Conservation (phyloP, 92 coral and sea anemone genomes). For the Zoanthus sansibaricus region DNA sequence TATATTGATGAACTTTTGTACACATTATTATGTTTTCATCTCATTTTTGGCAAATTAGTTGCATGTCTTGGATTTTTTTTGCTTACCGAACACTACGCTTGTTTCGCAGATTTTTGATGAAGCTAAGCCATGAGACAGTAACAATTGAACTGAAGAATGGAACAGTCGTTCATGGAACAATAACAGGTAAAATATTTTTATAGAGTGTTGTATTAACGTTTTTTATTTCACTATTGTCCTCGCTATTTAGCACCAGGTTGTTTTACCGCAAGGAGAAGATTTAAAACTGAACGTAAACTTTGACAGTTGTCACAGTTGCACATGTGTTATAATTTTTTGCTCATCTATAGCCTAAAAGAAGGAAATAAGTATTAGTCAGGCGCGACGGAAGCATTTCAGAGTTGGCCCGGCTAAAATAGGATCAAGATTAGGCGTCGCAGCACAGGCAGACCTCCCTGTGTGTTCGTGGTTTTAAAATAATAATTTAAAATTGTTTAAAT, state of each 20-base stretch:
- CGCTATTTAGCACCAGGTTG: background rate
- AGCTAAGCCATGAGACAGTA: constrained; percentile 98
- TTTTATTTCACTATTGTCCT: background rate
- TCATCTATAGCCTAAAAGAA: background rate
- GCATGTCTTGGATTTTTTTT: background rate
- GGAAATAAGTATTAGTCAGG: background rate
- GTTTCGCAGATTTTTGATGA: constrained; percentile 95
- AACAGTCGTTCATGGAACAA: constrained; percentile 98
- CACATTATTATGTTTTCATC: background rate
- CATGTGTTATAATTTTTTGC: background rate
- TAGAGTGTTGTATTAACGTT: background rate
- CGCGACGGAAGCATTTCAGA: too few species aligned
- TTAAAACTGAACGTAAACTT: background rate
- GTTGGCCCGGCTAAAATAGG: too few species aligned
- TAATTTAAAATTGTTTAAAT: too few species aligned
- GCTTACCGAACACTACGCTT: constrained; percentile 11
- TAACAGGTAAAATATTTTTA: constrained; percentile 76
- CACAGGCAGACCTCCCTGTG: too few species aligned
- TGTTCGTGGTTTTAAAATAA: too few species aligned
- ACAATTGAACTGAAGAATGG: constrained; percentile 98
- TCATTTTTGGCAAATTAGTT: constrained; percentile 34
- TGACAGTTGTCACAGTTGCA: constrained; percentile 11
- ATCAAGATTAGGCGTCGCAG: too few species aligned
- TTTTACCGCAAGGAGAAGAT: background rate
- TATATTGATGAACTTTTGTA: constrained; percentile 39